Conservation (phyloP, 2,888 invertebrate species). For the Mesorhabditis sp. region DNA sequence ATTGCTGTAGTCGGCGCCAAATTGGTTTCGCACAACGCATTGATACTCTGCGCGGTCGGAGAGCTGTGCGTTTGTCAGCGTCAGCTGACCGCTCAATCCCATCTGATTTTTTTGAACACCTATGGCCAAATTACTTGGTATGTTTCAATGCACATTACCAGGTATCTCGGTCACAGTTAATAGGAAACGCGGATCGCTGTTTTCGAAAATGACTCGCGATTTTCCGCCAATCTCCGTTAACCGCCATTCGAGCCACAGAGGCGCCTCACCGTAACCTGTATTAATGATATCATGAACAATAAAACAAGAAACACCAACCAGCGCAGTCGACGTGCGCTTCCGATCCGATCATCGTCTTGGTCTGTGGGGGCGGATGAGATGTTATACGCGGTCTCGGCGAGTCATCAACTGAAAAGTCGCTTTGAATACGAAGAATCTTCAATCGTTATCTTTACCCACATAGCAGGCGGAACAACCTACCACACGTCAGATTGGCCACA, state of each 20-base stretch:
- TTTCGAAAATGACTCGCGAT: conserved; percentile 23
- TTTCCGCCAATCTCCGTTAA: conserved; percentile 30
- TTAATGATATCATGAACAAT: neutral
- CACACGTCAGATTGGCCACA: conserved; percentile 31
- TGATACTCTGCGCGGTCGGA: conserved; percentile 32
- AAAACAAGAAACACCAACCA: conserved; percentile 14
- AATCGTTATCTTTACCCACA: neutral
- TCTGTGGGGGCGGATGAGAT: conserved; percentile 20
- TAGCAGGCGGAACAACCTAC: conserved; percentile 15
- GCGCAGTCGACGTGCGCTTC: conserved; percentile 27
- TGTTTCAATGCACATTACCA: too few relatives aligned
- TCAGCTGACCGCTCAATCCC: conserved; percentile 15
- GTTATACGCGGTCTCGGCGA: conserved; percentile 38
- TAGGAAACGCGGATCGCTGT: conserved; percentile 15
- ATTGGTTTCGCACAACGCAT: conserved; percentile 33
- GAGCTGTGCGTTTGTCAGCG: conserved; percentile 22
- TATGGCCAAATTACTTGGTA: too few relatives aligned
- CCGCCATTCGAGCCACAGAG: conserved; percentile 25
- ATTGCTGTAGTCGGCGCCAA: conserved; percentile 24
- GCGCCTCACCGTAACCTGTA: conserved; percentile 4
- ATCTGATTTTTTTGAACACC: neutral
- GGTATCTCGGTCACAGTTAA: neutral
- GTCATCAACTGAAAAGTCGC: conserved; percentile 25
- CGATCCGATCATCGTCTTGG: conserved; percentile 20
- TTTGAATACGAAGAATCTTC: neutral